Conservation (phyloP, 1,140 invertebrate species). For the Goniozus legneri region DNA sequence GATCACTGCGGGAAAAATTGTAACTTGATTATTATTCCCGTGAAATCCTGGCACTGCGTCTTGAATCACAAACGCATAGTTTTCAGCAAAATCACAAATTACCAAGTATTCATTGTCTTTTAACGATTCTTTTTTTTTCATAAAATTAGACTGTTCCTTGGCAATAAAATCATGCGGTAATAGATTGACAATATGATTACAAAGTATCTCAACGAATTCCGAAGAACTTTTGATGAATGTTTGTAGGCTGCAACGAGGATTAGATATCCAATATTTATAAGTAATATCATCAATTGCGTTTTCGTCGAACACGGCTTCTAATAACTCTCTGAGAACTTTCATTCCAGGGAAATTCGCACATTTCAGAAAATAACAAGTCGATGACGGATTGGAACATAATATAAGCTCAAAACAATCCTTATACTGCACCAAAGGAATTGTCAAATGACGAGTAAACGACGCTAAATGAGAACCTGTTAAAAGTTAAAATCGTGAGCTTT, state of each 20-base stretch:
- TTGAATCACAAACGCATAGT: conserved; percentile 1
- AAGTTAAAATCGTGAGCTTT: conserved; percentile 1
- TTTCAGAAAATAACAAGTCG: conserved; percentile 5
- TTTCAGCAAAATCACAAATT: conserved; percentile 2
- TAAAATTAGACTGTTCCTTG: not conserved
- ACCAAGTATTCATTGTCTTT: not conserved
- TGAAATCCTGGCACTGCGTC: conserved; percentile 4
- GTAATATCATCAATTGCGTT: not conserved
- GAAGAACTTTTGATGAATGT: not conserved
- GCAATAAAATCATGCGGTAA: conserved; percentile 2
- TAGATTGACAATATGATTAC: not conserved
- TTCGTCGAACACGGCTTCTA: not conserved
- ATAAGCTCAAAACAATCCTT: conserved; percentile 7
- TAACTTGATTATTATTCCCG: conserved; percentile 9
- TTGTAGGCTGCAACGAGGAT: not conserved
- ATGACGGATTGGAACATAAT: conserved; percentile 3
- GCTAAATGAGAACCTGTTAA: conserved; percentile 9
- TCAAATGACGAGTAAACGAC: not conserved
- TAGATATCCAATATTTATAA: not conserved
- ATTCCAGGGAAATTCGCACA: conserved; percentile 7
- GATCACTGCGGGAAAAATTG: not conserved
- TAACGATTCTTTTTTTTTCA: not conserved
- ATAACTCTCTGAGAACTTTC: conserved; percentile 1
- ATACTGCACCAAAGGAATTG: not conserved
- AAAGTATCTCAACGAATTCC: not conserved